phyloP scores from a whole-genome alignment of 2,113 vertebrate genomes.

The Callocephalon fimbriatum region DNA sequence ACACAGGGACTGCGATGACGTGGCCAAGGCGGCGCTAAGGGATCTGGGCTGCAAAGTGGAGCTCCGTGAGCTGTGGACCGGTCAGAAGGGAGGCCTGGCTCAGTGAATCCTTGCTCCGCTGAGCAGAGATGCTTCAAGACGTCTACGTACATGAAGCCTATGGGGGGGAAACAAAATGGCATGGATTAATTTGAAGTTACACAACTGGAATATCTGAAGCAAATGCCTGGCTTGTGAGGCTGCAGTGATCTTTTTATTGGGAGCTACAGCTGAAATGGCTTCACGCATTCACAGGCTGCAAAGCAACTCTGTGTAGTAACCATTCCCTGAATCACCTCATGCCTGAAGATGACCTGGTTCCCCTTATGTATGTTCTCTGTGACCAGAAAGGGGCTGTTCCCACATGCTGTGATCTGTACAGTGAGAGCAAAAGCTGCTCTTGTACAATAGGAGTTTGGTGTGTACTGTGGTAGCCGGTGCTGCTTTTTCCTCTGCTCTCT shows the following conservation, averaged over 20 bases:
- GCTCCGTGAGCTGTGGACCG: conserved; percentile 93
- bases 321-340: not conserved
- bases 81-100: conserved; percentile 87
- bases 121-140: fast-evolving
- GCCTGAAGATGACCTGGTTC: not conserved
- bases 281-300: not conserved
- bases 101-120: conserved; percentile 45
- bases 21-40: conserved; percentile 88
- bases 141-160: fast-evolving
- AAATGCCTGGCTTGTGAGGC: not conserved
- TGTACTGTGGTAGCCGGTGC: not conserved
- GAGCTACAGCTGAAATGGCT: conserved; percentile 30
- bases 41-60: conserved; percentile 94
- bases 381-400: not conserved
- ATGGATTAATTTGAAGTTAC: not conserved
- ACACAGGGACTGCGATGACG: conserved; percentile 87
- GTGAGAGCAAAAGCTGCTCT: not conserved
- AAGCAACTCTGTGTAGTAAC: not conserved
- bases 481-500: not conserved
- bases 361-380: not conserved
- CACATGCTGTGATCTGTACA: fast-evolving
- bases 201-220: not conserved
- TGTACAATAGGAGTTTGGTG: not conserved
- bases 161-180: not conserved
- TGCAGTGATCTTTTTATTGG: not conserved